A percentile compares a stretch with the other conserved stretches of the same genome.
Evolutionary conservation across 1,140 invertebrate species (phyloP).

Genomic region (Limonius californicus): DNA sequence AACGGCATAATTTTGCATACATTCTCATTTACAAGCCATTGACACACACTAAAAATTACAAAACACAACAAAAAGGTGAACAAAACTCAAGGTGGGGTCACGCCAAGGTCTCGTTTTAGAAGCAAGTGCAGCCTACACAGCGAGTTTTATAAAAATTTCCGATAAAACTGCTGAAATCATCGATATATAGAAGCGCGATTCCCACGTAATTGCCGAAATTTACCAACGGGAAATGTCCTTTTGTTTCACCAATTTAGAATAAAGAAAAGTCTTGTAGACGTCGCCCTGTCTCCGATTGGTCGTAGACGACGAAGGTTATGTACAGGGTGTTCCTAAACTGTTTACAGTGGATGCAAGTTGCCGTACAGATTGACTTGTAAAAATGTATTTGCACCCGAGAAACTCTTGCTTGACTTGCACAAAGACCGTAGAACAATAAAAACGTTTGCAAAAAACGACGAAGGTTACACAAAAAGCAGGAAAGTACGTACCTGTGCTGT

Average conservation of each 20-base stretch:
- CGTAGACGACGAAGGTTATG: no score
- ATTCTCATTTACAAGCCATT: slow-evolving; percentile 5
- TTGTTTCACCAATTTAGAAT: background rate
- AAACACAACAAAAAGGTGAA: slow-evolving; percentile 10
- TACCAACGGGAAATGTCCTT: background rate
- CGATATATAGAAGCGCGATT: background rate
- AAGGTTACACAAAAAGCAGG: no score
- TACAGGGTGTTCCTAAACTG: no score
- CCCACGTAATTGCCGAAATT: background rate
- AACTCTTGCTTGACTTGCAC: no score
- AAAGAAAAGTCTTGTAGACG: background rate
- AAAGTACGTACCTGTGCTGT: slow-evolving; percentile 79
- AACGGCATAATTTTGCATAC: slow-evolving; percentile 1
- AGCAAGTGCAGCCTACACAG: slow-evolving; percentile 12
- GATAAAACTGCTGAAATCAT: slow-evolving; percentile 8
- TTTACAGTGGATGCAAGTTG: no score
- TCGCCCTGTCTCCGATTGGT: no score
- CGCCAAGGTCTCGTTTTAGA: slow-evolving; percentile 9
- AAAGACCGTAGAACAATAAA: no score
- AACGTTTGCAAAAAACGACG: no score
- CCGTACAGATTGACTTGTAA: no score
- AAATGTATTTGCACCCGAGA: no score
- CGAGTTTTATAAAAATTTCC: slow-evolving; percentile 1
- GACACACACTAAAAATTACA: slow-evolving; percentile 13
- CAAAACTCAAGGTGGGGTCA: slow-evolving; percentile 12